Conservation (phyloP, 2,797 vertebrate genomes). For the Falco naumanni region DNA sequence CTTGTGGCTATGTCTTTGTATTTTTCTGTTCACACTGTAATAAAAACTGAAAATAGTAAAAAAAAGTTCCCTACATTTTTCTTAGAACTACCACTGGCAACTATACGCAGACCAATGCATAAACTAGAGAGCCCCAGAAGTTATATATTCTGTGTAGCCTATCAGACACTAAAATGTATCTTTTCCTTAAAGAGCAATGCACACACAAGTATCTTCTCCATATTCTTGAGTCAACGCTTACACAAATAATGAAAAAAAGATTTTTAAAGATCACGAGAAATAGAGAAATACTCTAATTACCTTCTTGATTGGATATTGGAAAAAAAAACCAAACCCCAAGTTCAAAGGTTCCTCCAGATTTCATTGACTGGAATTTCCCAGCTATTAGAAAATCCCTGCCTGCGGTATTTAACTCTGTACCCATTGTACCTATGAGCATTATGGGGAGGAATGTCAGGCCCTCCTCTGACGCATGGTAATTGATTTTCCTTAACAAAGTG, state of each 20-base stretch:
- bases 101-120: fast-evolving
- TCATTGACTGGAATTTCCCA: not conserved
- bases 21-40: not conserved
- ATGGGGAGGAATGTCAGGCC: not conserved
- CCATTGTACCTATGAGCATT: not conserved
- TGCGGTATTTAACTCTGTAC: not conserved
- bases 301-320: not conserved
- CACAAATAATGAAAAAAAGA: not conserved
- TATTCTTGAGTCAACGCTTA: not conserved
- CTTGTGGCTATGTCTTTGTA: not conserved
- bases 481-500: slow-evolving; percentile 34
- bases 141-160: not conserved
- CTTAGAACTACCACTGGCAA: not conserved
- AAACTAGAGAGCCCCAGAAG: not conserved
- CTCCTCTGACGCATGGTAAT: not conserved
- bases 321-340: fast-evolving
- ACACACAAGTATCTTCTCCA: not conserved
- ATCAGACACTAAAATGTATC: not conserved
- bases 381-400: not conserved
- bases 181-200: not conserved
- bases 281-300: not conserved
- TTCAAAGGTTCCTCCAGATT: not conserved
- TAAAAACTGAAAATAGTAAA: not conserved
- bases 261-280: not conserved
- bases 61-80: not conserved